Evolutionary conservation across 2,888 invertebrate species (phyloP), one percentile per base, ranked within the genome.

Genomic region (Noctua fimbriata): DNA sequence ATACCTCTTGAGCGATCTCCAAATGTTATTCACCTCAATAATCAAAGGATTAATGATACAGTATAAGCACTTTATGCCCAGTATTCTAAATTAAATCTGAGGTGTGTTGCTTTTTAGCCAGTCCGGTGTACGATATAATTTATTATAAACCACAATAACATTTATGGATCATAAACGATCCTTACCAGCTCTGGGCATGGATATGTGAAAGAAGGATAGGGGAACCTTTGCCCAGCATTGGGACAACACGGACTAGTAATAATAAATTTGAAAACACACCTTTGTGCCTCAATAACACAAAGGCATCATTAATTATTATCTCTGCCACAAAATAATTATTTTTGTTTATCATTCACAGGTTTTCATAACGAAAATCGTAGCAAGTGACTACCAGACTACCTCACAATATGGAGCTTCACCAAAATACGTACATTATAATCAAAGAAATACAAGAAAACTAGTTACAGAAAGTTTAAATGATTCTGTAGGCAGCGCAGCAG

Each of bases 21-120:
- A 60, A 44, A 69, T 74, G 87, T 79, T 87, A 71, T 84, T 84
- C 70, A 84, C 84, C 80, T 87, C 28, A 49, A 41, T 24, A 58
- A 84, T 84, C n/a, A 65, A 74, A 69, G 44, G 44, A 44, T 84
- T 47, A 60, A 44, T 60, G 47, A 70, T 66, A 76, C 2, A 36
- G 7, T 69, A 6, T 47, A 1, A 49, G 9, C 66, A 70, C 32
- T 21, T 60, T 49, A 52, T 16, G 21, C 55, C 28, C 36, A 63
- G 18, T 58, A 24, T 55, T 18, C 14, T 14, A 28, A 65, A 63
- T 73, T 44, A 55, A 74, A 28, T 58, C n/a, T n/a, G 24, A 2
- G 41, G 10, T 47, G 36, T 44, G 18, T 55, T 47, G 21, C n/a
- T 47, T 44, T 69, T 18, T 66, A 5, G 5, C 6, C 7, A 9